phyloP scores from a whole-genome alignment of 2,113 vertebrate genomes.

The Marmota flaviventris region DNA sequence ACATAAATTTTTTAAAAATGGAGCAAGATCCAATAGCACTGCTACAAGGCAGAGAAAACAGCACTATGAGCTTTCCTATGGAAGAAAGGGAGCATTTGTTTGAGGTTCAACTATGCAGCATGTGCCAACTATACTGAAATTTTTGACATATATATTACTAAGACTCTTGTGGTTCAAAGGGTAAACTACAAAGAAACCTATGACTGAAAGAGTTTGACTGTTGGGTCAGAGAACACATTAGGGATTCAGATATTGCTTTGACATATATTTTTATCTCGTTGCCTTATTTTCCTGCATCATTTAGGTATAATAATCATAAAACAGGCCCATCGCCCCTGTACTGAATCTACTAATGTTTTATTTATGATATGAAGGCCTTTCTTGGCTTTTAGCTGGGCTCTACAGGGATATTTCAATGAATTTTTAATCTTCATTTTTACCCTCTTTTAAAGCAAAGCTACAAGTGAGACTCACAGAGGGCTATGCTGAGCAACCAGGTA shows the following conservation, averaged over 20 bases:
- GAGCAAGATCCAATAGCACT: neutral
- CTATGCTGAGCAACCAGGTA: slow-evolving; percentile 60
- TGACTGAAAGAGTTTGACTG: slow-evolving; percentile 42
- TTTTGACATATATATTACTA: neutral
- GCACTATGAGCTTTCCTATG: neutral
- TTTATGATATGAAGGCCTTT: slow-evolving; percentile 66
- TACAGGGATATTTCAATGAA: slow-evolving; percentile 62
- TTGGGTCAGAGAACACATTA: slow-evolving; percentile 40
- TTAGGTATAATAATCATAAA: slow-evolving; percentile 71
- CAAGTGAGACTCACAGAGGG: slow-evolving; percentile 65
- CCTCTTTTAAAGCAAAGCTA: slow-evolving; percentile 69
- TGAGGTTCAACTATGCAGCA: neutral
- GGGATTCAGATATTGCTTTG: slow-evolving; percentile 54
- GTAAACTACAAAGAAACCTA: slow-evolving; percentile 48
- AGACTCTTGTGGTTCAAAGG: slow-evolving; percentile 47
- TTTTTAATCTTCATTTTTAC: slow-evolving; percentile 77
- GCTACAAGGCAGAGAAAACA: neutral
- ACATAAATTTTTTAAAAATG: neutral
- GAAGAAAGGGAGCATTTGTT: neutral
- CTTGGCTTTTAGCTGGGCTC: slow-evolving; percentile 66
- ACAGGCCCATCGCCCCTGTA: slow-evolving; percentile 22
- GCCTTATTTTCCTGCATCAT: slow-evolving; percentile 63
- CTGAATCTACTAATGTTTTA: slow-evolving; percentile 67
- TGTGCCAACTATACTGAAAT: neutral
- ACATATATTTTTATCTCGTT: slow-evolving; percentile 67